Base-by-base conservation (phyloP, 2,888 invertebrate species). In the Baronia brevicornis region DNA sequence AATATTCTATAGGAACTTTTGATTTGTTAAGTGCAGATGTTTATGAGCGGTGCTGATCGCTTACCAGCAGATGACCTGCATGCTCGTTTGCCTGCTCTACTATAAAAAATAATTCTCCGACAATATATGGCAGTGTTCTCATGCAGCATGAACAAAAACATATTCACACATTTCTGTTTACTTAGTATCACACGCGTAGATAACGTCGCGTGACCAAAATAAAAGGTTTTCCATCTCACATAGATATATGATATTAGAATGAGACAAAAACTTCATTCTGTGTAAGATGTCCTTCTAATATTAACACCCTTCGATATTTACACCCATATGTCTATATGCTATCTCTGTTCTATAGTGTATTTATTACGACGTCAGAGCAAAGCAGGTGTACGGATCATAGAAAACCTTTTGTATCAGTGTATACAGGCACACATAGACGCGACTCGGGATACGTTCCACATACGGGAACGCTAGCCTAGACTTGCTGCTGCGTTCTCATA, bases 371-470 rank as follows among this genome's bases (percentile, higher is more conserved):
- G 55, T 42, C 36, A 43, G 56, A 72, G 41, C 25, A 65, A 51
- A 66, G 64, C 54, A 52, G 60, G 32, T 42, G 66, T 58, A 72
- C 69, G 77, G 70, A 77, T 73, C 59, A 68, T 70, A 70, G 70
- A 67, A 63, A 65, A 47, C 60, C 47, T 6, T 52, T 45, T 45
- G 53, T 51, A 55, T 52, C 50, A 45, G 52, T 47, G 48, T 47
- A 54, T 57, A 49, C 43, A 48, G 51, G 48, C 43, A 63, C 54
- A 63, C 60, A 60, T 49, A 45, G 36, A 52, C 56, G 56, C 55
- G 56, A 56, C 55, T 60, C 58, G 44, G 66, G 62, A 68, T 52
- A 60, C 54, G 59, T 58, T 49, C 60, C 62, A 67, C 64, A 64
- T 68, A 70, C 63, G 68, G 57, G 60, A 56, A 53, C 46, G 56